Evolutionary conservation across 2,113 vertebrate genomes (phyloP), one percentile per base, ranked within the genome.

Genomic region (Melanerpes formicivorus): DNA sequence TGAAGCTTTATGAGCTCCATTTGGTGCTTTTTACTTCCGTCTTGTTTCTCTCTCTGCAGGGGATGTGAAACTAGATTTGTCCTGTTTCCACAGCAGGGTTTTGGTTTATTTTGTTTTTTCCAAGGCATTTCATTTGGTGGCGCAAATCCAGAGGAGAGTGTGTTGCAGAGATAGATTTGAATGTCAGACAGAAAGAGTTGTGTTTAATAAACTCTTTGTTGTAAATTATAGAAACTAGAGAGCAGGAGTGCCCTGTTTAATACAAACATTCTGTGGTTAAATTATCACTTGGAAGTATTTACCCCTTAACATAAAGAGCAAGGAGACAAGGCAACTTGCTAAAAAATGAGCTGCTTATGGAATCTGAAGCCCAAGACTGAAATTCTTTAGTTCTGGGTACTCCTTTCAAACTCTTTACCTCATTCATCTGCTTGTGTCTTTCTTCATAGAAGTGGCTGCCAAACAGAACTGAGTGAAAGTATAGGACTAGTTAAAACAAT

Each of bases 61-160:
- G 93, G 95, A 94, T 95, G 95, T 96, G 91, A 96, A 97, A 96
- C 93, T 96, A 90, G 93, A 95, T 97, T 95, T 96, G 95, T 96
- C 95, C 86, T 96, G 84, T 97, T 96, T 97, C 93, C 95, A 75
- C 75, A 97, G 96, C 95, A 94, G 96, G 97, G 96, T 97, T 97
- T 97, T 96, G 95, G 95, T 97, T 93, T 97, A 86, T 96, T 96
- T 97, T 98, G 88, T 93, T 97, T 97, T 97, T 95, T 96, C 96
- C 87, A 84, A 95, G 95, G 96, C 97, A 90, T 96, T 97, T 97
- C 93, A 97, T 96, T 97, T 9, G 83, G 80, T 97, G 95, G 96
- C 96, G 63, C 78, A 93, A 95, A 96, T 97, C 95, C 94, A 96
- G 95, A 95, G 79, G 91, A 95, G 93, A 94, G 93, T 92, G 93